Evolutionary conservation across 2,113 vertebrate species (phyloP), one percentile per base, ranked within the genome.

Genomic region (Numida meleagris): DNA sequence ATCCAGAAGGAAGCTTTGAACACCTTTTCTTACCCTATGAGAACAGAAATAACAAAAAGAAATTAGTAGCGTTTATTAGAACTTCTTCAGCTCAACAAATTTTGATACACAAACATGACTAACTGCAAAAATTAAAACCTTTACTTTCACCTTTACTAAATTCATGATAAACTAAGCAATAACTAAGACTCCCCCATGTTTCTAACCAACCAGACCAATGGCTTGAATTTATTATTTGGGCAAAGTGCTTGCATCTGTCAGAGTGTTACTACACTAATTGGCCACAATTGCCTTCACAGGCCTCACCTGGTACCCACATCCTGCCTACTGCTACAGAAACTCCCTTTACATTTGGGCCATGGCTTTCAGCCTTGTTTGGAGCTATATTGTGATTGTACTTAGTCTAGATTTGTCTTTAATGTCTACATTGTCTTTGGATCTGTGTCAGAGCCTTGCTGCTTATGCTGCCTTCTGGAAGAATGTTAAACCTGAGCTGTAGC

Each of bases 171-270:
- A 12, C 12, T 48, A 53, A 88, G 43, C 15, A 78, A 24, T 9
- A 82, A 25, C 27, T 27, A 2, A 68, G 12, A 51, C 17, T 4
- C 13, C 15, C 15, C 45, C 4, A 1, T 45, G 3, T 46, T 71
- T 20, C 10, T 17, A 79, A 7, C 5, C 4, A 53, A 14, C 8
- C 10, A 73, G 14, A 3, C 3, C 3, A 11, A 40, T 23, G 74
- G 12, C 34, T 34, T 9, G 0, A 61, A 84, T 4, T 2, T 0
- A 0, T 23, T 31, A 7, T 3, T n/a, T 7, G 16, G 5, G 2
- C 10, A 48, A 29, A 40, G 12, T 42, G n/a, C 24, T 6, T 3
- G 12, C 4, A 18, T 8, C n/a, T 57, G 10, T 7, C 16, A 38
- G n/a, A 58, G 33, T 50, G 2, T 25, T 34, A 46, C 53, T 72